Evolutionary conservation across 2,797 vertebrate genomes (phyloP).

Genomic region (Brotula barbata): DNA sequence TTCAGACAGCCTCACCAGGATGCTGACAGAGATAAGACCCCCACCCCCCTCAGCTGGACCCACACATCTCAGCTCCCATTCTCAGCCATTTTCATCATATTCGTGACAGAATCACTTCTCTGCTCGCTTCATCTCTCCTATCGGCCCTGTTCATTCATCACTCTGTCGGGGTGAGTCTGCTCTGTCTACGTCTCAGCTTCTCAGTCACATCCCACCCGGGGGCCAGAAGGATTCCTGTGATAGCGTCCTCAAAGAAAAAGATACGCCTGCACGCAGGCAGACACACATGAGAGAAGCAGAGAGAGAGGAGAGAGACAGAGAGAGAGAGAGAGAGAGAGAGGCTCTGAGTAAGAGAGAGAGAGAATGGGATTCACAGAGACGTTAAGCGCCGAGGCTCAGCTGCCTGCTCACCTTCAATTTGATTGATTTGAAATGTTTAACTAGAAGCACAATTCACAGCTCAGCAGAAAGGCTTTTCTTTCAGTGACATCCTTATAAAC

Average conservation of each 20-base stretch:
- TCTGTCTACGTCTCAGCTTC: constrained; percentile 47
- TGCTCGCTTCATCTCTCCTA: constrained; percentile 54
- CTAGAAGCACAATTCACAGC: constrained; percentile 26
- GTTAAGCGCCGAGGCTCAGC: constrained; percentile 7
- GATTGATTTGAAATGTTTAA: constrained; percentile 19
- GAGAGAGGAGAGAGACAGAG: constrained; percentile 6
- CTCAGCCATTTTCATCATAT: constrained; percentile 47
- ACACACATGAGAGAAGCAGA: constrained; percentile 36
- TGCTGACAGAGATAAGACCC: constrained; percentile 38
- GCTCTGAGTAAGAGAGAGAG: background rate
- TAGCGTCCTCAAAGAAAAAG: constrained; percentile 46
- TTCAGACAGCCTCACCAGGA: constrained; percentile 12
- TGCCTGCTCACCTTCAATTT: constrained; percentile 25
- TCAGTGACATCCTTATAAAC: background rate
- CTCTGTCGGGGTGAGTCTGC: constrained; percentile 27
- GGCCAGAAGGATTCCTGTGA: constrained; percentile 54
- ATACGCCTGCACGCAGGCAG: constrained; percentile 28
- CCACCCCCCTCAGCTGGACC: constrained; percentile 5
- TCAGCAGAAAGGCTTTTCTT: background rate
- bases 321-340: background rate
- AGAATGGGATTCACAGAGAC: background rate
- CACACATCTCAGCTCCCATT: constrained; percentile 35
- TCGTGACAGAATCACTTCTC: constrained; percentile 42
- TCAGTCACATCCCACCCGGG: constrained; percentile 38
- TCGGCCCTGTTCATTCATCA: constrained; percentile 46